Base-by-base conservation (phyloP, 2,888 invertebrate genomes). In the Mythimna lalbum region DNA sequence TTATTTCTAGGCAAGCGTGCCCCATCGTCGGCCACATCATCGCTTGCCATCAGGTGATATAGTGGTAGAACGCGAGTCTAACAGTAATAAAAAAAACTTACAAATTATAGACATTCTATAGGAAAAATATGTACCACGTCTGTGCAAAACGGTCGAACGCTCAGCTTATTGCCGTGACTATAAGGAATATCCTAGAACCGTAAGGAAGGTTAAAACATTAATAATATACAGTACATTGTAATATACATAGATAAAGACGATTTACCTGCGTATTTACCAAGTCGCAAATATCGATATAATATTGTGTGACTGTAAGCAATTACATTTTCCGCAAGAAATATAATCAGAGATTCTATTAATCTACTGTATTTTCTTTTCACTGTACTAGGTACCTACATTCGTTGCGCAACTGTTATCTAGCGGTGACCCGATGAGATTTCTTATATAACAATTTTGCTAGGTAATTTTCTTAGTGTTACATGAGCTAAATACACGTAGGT, bases 351-450 rank as follows among this genome's bases (percentile, higher is more conserved):
- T 80, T 66, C 23, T 57, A 57, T 27, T 47, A 49, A 31, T 33
- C 43, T 76, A 53, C 63, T 62, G 53, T 64, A 27, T 78, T 64
- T 60, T 77, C 39, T 66, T 39, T 56, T 60, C 52, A 64, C 50
- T 72, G n/a, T 43, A 64, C 33, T n/a, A n/a, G n/a, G n/a, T n/a
- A n/a, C n/a, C n/a, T 53, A 56, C 6, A 55, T 59, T 43, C 50
- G 67, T 81, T 79, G 64, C 68, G 78, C 63, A 78, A 81, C 39
- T 60, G 12, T 9, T 36, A 76, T 61, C 57, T 76, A 81, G 78
- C 66, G 67, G 81, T 79, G 76, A 78, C 76, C 55, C 43, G 65
- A 55, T 67, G 72, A 64, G 47, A 67, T 64, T 73, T 68, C 63
- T 82, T 82, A 80, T 39, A 43, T 78, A 78, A 81, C 64, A 52